These are phyloP conservation scores for Bugulina stolonifera DNA, from an alignment of 2,888 invertebrate species.

Conservation along the genomic window DNA sequence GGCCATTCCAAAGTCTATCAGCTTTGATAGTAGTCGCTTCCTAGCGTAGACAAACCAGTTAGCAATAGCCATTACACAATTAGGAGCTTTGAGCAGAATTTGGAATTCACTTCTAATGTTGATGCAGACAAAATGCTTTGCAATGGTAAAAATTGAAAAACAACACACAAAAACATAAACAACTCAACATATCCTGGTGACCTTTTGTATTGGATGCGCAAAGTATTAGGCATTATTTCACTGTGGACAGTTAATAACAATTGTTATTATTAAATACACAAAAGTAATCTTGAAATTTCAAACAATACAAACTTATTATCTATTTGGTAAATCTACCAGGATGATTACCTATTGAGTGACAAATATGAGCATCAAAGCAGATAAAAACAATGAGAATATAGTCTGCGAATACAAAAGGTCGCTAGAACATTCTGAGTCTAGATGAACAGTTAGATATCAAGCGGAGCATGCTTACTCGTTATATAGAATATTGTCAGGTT, in stretches of 20 bases:
- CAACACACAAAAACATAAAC: too few species aligned
- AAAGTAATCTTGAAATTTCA: too few species aligned
- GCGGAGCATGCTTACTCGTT: background rate
- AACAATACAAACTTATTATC: too few species aligned
- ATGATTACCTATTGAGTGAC: too few species aligned
- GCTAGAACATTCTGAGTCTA: too few species aligned
- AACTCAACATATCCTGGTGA: background rate
- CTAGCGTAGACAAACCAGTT: background rate
- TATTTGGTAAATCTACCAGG: too few species aligned
- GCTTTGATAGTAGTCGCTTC: background rate
- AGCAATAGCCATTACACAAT: background rate
- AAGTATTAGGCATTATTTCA: background rate
- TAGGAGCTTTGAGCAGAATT: background rate
- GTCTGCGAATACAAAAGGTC: too few species aligned
- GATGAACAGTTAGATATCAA: too few species aligned
- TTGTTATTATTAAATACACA: too few species aligned
- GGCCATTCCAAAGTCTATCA: slow-evolving; percentile 22
- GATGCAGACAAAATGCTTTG: background rate
- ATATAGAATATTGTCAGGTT: slow-evolving; percentile 20
- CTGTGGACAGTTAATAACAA: too few species aligned
- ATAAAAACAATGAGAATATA: too few species aligned
- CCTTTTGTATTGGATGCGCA: background rate
- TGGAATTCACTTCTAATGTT: background rate
- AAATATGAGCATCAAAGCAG: too few species aligned
- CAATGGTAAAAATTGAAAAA: background rate